Percentiles rank a stretch among this genome's conserved stretches.
Evolutionary conservation across 2,797 vertebrate species (phyloP).

Genomic region (Sitta carolinensis): DNA sequence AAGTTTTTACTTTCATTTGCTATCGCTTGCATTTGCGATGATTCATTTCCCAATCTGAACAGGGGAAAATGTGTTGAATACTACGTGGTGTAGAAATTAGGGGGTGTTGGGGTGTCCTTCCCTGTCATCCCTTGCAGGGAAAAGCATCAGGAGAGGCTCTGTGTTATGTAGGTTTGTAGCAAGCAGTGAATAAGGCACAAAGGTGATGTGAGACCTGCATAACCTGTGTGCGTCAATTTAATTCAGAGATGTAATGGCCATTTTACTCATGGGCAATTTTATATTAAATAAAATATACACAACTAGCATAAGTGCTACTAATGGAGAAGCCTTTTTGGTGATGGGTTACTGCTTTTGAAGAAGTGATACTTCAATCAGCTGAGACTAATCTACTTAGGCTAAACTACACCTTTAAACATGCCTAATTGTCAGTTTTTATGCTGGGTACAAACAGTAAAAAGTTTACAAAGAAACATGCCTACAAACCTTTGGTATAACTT

Average conservation of each 20-base stretch:
- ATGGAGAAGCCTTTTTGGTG: conserved; percentile 47
- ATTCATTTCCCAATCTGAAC: neutral
- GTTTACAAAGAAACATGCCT: neutral
- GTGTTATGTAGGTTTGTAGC: conserved; percentile 15
- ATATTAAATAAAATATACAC: conserved; percentile 70
- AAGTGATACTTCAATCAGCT: neutral
- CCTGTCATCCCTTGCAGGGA: neutral
- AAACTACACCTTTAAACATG: neutral
- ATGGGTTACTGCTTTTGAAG: conserved; percentile 45
- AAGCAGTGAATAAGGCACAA: conserved; percentile 29
- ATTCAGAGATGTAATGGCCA: conserved; percentile 63
- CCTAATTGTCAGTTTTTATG: neutral
- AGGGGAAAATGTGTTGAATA: neutral
- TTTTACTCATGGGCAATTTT: conserved; percentile 61
- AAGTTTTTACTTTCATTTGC: neutral
- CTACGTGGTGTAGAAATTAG: neutral
- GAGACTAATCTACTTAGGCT: conserved; percentile 1
- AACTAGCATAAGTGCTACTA: conserved; percentile 53
- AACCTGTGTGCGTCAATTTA: conserved; percentile 52
- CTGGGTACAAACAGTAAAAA: neutral
- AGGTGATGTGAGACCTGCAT: conserved; percentile 22
- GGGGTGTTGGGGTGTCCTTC: neutral
- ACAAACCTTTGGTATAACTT: neutral
- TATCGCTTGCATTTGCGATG: neutral
- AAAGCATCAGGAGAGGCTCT: neutral